Conservation (phyloP, 2,888 invertebrate genomes). For the Drosophila atroscutellata region DNA sequence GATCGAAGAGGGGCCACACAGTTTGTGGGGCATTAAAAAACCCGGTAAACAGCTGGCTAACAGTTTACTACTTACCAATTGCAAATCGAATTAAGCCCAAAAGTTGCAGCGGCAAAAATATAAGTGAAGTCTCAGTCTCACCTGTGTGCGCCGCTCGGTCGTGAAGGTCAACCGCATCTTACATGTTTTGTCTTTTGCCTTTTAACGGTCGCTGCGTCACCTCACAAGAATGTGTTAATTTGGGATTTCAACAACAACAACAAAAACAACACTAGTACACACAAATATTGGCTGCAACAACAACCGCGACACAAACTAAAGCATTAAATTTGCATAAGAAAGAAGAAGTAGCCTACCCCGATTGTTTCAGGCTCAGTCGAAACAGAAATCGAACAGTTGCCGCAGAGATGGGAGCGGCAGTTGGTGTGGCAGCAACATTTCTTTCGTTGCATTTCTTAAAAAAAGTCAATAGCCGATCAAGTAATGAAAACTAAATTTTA, state of each 20-base stretch:
- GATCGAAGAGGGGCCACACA: constrained; percentile 13
- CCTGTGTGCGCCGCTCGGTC: constrained; percentile 17
- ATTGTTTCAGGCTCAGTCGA: not conserved
- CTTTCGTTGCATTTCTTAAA: not conserved
- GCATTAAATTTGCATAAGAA: constrained; percentile 65
- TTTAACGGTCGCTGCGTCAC: constrained; percentile 51
- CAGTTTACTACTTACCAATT: constrained; percentile 45
- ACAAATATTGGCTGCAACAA: constrained; percentile 5
- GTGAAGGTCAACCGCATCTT: constrained; percentile 77
- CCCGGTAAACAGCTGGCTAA: constrained; percentile 20
- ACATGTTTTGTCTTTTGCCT: constrained; percentile 55
- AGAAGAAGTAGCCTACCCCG: not conserved
- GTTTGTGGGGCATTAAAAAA: constrained; percentile 40
- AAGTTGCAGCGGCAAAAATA: constrained; percentile 12
- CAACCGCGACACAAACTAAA: constrained; percentile 21
- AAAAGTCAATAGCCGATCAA: not conserved
- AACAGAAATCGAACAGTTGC: not conserved
- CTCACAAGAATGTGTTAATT: constrained; percentile 73
- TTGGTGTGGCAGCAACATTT: not conserved
- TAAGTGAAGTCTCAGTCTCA: constrained; percentile 7
- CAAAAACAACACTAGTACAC: constrained; percentile 8
- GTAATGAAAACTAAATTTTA: not conserved
- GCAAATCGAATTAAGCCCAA: constrained; percentile 60
- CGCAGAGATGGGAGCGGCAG: not conserved
- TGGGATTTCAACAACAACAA: constrained; percentile 45